These are phyloP conservation scores for Apotomis capreana DNA, from an alignment of 2,888 invertebrate genomes.

Conservation along the genomic window DNA sequence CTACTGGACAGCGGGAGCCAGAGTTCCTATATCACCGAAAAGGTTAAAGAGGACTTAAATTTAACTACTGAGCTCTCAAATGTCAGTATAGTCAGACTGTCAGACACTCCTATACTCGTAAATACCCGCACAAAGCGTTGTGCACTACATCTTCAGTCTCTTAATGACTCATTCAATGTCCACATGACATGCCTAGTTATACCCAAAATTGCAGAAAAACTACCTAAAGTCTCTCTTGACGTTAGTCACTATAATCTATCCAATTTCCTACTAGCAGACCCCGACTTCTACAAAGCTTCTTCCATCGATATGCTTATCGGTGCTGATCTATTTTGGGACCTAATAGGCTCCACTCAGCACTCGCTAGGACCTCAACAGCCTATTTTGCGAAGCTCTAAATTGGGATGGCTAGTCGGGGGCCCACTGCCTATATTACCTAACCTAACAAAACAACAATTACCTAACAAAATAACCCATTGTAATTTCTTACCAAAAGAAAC, in stretches of 20 bases:
- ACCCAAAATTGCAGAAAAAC: neutral
- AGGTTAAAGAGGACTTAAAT: neutral
- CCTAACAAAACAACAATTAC: neutral
- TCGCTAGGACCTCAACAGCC: neutral
- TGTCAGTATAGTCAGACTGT: neutral
- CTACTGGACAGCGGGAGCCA: neutral
- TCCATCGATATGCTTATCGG: slow-evolving; percentile 2
- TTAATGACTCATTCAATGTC: neutral
- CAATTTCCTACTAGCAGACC: neutral
- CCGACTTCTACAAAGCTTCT: neutral
- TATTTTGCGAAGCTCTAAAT: slow-evolving; percentile 1
- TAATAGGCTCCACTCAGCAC: neutral
- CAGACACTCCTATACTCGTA: neutral
- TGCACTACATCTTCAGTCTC: neutral
- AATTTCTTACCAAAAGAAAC: slow-evolving; percentile 1
- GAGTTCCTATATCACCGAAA: neutral
- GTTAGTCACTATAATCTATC: neutral
- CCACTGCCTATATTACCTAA: neutral
- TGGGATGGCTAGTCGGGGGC: slow-evolving; percentile 1
- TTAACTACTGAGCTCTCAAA: neutral
- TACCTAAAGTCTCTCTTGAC: neutral
- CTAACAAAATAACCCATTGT: slow-evolving; percentile 6
- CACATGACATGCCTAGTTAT: neutral
- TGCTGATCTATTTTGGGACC: slow-evolving; percentile 12
- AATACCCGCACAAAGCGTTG: neutral